Evolutionary conservation across 2,113 vertebrate species (phyloP).

Genomic region (Xiphias gladius): DNA sequence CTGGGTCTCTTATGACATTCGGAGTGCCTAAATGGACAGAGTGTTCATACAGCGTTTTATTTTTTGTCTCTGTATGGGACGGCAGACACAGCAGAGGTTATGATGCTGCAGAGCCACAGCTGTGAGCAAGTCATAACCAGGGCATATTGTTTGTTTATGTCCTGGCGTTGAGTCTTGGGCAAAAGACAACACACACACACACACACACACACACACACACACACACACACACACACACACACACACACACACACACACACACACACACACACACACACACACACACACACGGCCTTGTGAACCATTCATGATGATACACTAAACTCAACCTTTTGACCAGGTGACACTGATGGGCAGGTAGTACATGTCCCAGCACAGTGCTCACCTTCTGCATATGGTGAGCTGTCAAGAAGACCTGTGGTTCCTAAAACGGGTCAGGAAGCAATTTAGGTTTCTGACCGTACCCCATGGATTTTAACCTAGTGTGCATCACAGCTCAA

Average conservation of each 20-base stretch:
- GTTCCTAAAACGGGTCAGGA: not conserved
- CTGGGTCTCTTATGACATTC: slow-evolving; percentile 72
- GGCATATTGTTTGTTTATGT: slow-evolving; percentile 49
- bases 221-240: not conserved
- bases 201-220: not conserved
- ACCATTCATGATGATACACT: slow-evolving; percentile 34
- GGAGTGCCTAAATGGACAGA: slow-evolving; percentile 68
- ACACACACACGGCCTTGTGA: slow-evolving; percentile 2
- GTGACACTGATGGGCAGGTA: slow-evolving; percentile 43
- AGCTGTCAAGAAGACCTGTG: not conserved
- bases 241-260: not conserved
- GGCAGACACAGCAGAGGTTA: slow-evolving; percentile 28
- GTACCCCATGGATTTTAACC: not conserved
- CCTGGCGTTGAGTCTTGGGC: slow-evolving; percentile 32
- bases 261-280: not conserved
- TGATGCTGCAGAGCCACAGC: slow-evolving; percentile 45
- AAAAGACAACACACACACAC: slow-evolving; percentile 26
- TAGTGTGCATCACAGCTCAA: no score
- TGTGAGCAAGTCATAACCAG: slow-evolving; percentile 58
- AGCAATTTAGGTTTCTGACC: not conserved
- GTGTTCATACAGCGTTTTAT: slow-evolving; percentile 55
- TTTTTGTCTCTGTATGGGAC: slow-evolving; percentile 43
- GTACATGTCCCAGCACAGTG: not conserved
- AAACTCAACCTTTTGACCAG: slow-evolving; percentile 41
- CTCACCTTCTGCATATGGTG: not conserved